These are phyloP conservation scores for Caenorhabditis angaria DNA, from an alignment of 2,888 invertebrate species.

Conservation along the genomic window DNA sequence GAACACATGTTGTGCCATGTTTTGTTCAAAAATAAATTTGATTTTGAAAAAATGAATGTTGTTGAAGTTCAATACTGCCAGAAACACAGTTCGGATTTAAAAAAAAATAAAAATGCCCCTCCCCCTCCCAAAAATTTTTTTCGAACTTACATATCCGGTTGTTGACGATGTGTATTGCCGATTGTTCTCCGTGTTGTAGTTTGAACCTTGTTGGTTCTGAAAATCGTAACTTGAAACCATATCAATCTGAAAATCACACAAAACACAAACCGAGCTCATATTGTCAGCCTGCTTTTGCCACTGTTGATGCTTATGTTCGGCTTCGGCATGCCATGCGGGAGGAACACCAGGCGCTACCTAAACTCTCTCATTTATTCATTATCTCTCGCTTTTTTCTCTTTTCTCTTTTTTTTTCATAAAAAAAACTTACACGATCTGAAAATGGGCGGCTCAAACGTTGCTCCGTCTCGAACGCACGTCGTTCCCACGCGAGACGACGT, in stretches of 20 bases:
- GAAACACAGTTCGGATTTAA: no score
- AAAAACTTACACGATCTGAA: slow-evolving; percentile 58
- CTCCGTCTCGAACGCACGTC: slow-evolving; percentile 61
- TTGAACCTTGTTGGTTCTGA: slow-evolving; percentile 1
- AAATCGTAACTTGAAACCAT: slow-evolving; percentile 11
- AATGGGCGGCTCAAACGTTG: slow-evolving; percentile 60
- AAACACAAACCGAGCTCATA: slow-evolving; percentile 39
- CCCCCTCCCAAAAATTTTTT: no score
- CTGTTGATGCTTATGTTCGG: slow-evolving; percentile 57
- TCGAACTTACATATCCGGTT: slow-evolving; percentile 18
- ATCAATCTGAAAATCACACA: not conserved
- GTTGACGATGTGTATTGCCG: slow-evolving; percentile 32
- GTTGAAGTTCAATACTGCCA: no score
- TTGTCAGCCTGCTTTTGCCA: slow-evolving; percentile 65
- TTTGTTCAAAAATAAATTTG: no score
- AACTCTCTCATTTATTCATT: slow-evolving; percentile 18
- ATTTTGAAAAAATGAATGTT: no score
- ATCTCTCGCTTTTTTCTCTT: slow-evolving; percentile 17
- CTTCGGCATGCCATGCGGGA: slow-evolving; percentile 63
- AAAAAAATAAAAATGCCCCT: no score
- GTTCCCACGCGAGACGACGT: slow-evolving; percentile 65
- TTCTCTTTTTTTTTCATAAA: not conserved
- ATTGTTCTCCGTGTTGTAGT: not conserved
- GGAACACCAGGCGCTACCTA: slow-evolving; percentile 54
- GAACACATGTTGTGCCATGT: no score